phyloP scores from a whole-genome alignment of 2,888 invertebrate species.

The Tenthredo scrophulariae region DNA sequence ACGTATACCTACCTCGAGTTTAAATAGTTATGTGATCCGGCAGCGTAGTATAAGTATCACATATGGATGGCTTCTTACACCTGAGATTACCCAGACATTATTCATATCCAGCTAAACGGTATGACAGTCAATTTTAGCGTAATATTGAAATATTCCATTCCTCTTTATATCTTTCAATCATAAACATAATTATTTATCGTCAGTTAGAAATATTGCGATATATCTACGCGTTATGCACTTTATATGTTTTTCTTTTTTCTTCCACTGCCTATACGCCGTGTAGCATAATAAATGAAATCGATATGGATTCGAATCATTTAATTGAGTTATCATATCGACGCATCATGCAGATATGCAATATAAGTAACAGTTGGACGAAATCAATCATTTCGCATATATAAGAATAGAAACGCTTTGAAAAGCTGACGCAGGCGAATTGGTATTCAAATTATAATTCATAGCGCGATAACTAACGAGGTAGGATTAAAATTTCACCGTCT shows the following conservation, averaged over 20 bases:
- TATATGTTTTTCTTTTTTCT: not conserved
- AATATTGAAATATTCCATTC: not conserved
- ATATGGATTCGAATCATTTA: conserved; percentile 4
- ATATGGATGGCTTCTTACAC: conserved; percentile 18
- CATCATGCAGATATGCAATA: not conserved
- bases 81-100: conserved; percentile 26
- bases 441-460: not conserved
- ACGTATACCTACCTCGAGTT: conserved; percentile 10
- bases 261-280: not conserved
- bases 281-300: not conserved
- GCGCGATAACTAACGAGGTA: not conserved
- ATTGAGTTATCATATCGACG: not conserved
- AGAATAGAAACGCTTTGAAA: not conserved
- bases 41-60: not conserved
- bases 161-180: not conserved
- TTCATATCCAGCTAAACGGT: not conserved
- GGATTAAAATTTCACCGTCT: not conserved
- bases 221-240: not conserved
- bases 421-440: not conserved
- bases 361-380: not conserved
- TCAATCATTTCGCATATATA: not conserved
- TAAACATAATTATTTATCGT: not conserved
- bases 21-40: not conserved
- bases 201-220: not conserved
- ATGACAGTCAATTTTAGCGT: not conserved